Base-by-base conservation (phyloP, 2,888 invertebrate species). In the Drosophila rellima region DNA sequence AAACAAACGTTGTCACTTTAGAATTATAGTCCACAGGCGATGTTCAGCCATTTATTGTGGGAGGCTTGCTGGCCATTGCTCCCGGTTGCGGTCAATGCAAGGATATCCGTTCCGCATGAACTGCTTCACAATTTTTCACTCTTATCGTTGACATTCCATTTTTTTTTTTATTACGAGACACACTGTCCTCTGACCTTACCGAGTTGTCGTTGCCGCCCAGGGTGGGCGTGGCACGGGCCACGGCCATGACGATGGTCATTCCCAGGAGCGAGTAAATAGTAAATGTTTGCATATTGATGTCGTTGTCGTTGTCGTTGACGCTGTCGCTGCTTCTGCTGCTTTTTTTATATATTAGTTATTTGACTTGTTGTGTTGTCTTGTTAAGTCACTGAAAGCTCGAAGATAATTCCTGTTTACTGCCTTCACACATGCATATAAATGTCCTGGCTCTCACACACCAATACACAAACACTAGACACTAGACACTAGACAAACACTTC, bases 171-270 rank as follows among this genome's bases (percentile, higher is more conserved):
- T 63, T 48, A 8, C 23, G 26, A 33, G 26, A 47, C 57, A 33
- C 33, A 44, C 51, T 48, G 62, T 37, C 48, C 15, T 47, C 35
- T 37, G 44, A 47, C 56, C 80, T 91, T 91, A 92, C 92, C 91
- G 90, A 71, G 74, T 91, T 90, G 52, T 91, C 91, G 69, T 76
- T 90, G 59, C 90, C 86, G 63, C 86, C 89, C 31, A 90, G 85
- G 26, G 90, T 88, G 61, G 91, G 90, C 69, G 87, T 90, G 52
- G 90, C 91, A 8, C 73, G 78, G 45, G 82, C 88, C 18, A 70
- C 66, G 29, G 83, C 77, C 17, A 90, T 59, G 29, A 86, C 48
- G 13, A 83, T 59, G 13, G 62, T 71, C 48, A 90, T 64, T n/a
- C 84, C 81, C 65, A 89, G 68, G 18, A 89, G 70, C 39, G 81